Evolutionary conservation across 1,140 invertebrate genomes (phyloP).

Genomic region (Watersipora subatra): DNA sequence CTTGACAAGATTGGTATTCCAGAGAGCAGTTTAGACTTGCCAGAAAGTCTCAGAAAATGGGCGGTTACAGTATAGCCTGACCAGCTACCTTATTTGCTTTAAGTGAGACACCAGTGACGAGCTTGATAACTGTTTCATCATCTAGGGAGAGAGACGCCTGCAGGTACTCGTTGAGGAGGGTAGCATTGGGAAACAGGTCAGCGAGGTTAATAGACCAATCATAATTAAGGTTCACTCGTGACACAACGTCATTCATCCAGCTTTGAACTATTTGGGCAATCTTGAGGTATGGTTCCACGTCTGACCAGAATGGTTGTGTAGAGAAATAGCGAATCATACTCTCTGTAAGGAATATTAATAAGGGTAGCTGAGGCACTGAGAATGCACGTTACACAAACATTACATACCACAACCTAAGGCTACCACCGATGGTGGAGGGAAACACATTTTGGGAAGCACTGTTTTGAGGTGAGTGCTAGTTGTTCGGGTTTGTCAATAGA

Average conservation of each 20-base stretch:
- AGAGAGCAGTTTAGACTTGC: no score
- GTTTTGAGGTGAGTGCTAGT: no score
- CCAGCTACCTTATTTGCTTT: background rate
- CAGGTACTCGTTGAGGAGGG: background rate
- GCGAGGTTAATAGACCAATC: background rate
- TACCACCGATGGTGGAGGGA: no score
- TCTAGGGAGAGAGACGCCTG: background rate
- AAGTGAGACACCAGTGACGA: background rate
- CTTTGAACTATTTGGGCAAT: background rate
- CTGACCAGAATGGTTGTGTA: background rate
- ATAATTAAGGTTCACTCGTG: background rate
- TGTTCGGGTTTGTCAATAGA: no score
- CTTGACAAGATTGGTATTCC: no score
- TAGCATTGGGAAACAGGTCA: background rate
- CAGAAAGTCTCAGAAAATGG: no score
- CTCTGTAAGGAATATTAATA: background rate
- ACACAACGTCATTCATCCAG: background rate
- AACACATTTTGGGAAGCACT: no score
- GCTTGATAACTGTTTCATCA: background rate
- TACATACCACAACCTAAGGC: no score
- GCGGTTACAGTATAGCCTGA: no score
- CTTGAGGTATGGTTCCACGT: background rate
- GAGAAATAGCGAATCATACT: background rate
- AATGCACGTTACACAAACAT: no score
- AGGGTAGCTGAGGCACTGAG: no score